Evolutionary conservation across 2,113 vertebrate species (phyloP), one percentile per base, ranked within the genome.

Genomic region (Lepus europaeus): DNA sequence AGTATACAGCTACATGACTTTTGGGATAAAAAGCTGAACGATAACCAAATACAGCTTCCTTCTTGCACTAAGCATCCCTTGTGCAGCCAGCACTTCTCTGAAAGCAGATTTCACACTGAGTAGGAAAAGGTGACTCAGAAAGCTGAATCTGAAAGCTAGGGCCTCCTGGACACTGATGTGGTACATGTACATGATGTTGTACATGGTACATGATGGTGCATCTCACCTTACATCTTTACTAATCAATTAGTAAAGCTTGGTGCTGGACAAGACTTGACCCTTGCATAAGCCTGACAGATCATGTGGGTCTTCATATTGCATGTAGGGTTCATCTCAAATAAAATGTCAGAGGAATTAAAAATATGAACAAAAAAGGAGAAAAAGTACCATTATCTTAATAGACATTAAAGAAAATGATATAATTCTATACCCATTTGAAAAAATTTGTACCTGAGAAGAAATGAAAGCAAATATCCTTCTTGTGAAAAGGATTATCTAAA

Each of bases 391-490:
- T 7, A 68, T 77, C 23, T 72, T 78, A 91, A 78, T 45, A 81
- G 10, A 45, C 45, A 6, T 7, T 84, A 59, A 51, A 51, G 45
- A 61, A 72, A 19, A 27, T 70, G 1, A 56, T 59, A 29, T 22
- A n/a, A 72, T 79, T 78, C 31, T 53, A 53, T 61, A 64, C 1
- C 0, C 1, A 73, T 33, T 13, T 82, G 77, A 74, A 8, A 77
- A 77, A 72, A 56, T 68, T 77, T 23, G 64, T 87, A 68, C 69
- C 31, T 76, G 33, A 81, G 11, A 59, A 89, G 29, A 25, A 82
- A 94, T 49, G 78, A 56, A 96, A 78, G 45, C 16, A 13, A 91
- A 61, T 64, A 72, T 90, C 16, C 53, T 89, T 68, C 25, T 82
- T 68, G 12, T 90, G 36, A 39, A 80, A 93, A 82, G 22, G 6